Evolutionary conservation across 2,888 invertebrate genomes (phyloP).

Genomic region (Drepanosiphum platanoidis): DNA sequence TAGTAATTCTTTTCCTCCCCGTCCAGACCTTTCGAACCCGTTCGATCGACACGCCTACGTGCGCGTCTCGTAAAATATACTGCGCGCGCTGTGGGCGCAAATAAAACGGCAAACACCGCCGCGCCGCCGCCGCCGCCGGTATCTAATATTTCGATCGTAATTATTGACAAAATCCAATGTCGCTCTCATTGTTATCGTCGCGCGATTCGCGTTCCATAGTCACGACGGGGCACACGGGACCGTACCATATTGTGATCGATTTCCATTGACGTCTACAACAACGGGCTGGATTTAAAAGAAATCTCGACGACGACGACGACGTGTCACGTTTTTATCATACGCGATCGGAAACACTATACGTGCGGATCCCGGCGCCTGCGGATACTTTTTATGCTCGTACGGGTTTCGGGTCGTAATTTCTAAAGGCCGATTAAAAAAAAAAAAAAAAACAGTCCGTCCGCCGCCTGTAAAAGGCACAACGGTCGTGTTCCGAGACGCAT

Average conservation of each 20-base stretch:
- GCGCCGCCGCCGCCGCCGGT: background rate
- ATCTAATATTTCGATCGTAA: background rate
- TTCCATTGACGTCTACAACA: background rate
- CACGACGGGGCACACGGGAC: background rate
- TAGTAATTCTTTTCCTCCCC: background rate
- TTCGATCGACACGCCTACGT: background rate
- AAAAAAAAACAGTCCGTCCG: too few relatives aligned
- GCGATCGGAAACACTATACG: background rate
- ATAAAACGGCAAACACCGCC: background rate
- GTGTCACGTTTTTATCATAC: background rate
- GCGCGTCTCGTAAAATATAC: background rate
- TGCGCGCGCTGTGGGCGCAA: too few relatives aligned
- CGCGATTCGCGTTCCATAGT: background rate
- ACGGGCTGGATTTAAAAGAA: background rate
- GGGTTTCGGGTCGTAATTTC: too few relatives aligned
- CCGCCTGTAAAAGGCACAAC: too few relatives aligned
- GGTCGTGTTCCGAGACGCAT: too few relatives aligned
- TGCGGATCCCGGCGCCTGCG: background rate
- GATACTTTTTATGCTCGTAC: background rate
- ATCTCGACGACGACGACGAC: background rate
- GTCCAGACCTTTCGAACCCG: background rate
- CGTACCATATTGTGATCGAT: background rate
- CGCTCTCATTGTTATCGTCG: background rate
- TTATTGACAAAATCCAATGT: background rate
- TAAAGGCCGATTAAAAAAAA: too few relatives aligned